Conservation (phyloP, 2,113 vertebrate genomes). For the Etheostoma cragini region DNA sequence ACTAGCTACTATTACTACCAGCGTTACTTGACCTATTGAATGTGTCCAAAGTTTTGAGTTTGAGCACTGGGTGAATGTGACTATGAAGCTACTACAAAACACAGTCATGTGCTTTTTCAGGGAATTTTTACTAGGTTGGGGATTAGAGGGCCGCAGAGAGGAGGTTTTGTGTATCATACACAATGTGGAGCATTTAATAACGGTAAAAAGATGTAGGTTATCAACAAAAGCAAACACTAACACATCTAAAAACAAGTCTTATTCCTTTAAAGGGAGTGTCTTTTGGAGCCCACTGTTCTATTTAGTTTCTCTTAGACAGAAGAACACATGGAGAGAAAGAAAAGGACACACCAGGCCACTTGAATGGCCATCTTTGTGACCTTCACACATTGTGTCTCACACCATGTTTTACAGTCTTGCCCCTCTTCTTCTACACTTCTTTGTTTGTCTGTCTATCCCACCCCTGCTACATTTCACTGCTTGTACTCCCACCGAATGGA, state of each 20-base stretch:
- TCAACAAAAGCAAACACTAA: not conserved
- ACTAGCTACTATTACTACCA: not conserved
- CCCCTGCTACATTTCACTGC: slow-evolving; percentile 69
- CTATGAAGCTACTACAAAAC: not conserved
- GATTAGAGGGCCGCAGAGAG: not conserved
- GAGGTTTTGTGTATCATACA: not conserved
- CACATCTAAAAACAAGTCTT: not conserved
- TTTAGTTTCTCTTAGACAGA: not conserved
- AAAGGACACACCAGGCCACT: slow-evolving; percentile 25
- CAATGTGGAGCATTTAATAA: not conserved
- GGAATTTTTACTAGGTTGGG: not conserved
- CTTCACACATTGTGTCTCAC: slow-evolving; percentile 64
- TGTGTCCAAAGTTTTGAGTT: slow-evolving; percentile 3
- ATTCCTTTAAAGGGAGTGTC: slow-evolving; percentile 1
- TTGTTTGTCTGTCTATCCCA: slow-evolving; percentile 57
- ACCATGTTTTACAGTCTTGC: slow-evolving; percentile 60
- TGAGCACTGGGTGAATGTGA: not conserved
- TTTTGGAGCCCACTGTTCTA: not conserved
- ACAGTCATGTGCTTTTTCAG: not conserved
- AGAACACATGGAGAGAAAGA: slow-evolving; percentile 5
- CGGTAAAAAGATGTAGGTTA: not conserved
- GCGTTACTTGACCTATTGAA: not conserved
- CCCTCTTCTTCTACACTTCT: slow-evolving; percentile 59
- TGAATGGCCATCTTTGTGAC: slow-evolving; percentile 48
- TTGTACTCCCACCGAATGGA: slow-evolving; percentile 77